phyloP scores from a whole-genome alignment of 2,797 vertebrate species.

The Pseudochromis fuscus region DNA sequence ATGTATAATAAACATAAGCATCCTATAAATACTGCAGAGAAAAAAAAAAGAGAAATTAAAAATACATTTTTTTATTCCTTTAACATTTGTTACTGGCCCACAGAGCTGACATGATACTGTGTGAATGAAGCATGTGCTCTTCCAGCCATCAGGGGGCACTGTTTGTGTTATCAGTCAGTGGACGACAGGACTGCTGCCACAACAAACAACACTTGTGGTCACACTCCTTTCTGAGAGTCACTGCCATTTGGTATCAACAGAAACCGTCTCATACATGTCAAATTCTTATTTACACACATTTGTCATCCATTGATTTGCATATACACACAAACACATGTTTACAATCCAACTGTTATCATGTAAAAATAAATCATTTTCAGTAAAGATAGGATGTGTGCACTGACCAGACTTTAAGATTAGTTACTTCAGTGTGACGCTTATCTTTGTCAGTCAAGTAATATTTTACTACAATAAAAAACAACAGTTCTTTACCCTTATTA shows the following conservation, averaged over 20 bases:
- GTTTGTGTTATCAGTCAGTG: conserved; percentile 39
- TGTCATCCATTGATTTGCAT: conserved; percentile 4
- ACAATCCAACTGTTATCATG: background rate
- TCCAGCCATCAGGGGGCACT: conserved; percentile 69
- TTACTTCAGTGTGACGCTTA: no score
- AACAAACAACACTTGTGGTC: conserved; percentile 53
- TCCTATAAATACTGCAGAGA: no score
- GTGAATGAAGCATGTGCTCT: conserved; percentile 28
- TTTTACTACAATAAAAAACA: no score
- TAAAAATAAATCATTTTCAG: background rate
- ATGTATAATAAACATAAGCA: no score
- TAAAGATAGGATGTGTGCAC: background rate
- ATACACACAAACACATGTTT: conserved; percentile 2
- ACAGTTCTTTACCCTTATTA: background rate
- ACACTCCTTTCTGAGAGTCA: conserved; percentile 52
- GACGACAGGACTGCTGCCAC: conserved; percentile 23
- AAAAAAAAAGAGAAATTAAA: background rate
- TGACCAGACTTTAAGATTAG: background rate
- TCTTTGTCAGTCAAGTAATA: no score
- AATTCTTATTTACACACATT: background rate
- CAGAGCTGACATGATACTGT: background rate
- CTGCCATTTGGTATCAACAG: conserved; percentile 39
- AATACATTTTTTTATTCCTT: background rate
- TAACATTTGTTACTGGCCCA: background rate
- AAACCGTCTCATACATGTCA: conserved; percentile 25